phyloP scores from a whole-genome alignment of 2,797 vertebrate genomes.

The Pipistrellus nathusii region DNA sequence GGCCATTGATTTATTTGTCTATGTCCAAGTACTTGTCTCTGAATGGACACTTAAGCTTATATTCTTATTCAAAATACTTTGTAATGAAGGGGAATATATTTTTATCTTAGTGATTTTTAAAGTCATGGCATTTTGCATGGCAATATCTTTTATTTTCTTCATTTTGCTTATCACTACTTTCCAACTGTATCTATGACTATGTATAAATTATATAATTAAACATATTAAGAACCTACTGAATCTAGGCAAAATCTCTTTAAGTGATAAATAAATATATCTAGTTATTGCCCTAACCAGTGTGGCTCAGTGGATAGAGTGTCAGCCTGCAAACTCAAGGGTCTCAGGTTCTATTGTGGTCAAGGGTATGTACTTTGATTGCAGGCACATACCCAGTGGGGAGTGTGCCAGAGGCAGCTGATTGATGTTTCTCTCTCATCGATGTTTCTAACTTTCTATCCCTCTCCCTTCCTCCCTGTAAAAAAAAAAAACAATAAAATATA shows the following conservation, averaged over 20 bases:
- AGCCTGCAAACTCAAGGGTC: too few relatives aligned
- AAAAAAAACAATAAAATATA: too few relatives aligned
- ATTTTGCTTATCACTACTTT: not conserved
- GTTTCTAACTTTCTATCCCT: too few relatives aligned
- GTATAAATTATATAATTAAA: not conserved
- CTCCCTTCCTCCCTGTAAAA: too few relatives aligned
- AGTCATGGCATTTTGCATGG: not conserved
- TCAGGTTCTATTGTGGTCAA: too few relatives aligned
- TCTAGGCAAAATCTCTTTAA: constrained; percentile 4
- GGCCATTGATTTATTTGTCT: not conserved
- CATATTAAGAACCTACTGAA: not conserved
- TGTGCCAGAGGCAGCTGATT: too few relatives aligned
- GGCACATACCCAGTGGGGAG: too few relatives aligned
- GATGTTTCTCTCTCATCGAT: too few relatives aligned
- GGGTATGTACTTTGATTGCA: too few relatives aligned
- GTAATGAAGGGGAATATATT: not conserved
- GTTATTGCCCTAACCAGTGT: not conserved
- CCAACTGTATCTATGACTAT: not conserved
- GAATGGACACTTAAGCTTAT: not conserved
- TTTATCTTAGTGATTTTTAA: not conserved
- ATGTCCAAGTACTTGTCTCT: not conserved
- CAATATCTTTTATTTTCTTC: constrained; percentile 21
- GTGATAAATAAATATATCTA: not conserved
- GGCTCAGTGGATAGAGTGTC: too few relatives aligned
- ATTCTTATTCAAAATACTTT: not conserved